Conservation (phyloP, 2,797 vertebrate species). For the Mallotus villosus region DNA sequence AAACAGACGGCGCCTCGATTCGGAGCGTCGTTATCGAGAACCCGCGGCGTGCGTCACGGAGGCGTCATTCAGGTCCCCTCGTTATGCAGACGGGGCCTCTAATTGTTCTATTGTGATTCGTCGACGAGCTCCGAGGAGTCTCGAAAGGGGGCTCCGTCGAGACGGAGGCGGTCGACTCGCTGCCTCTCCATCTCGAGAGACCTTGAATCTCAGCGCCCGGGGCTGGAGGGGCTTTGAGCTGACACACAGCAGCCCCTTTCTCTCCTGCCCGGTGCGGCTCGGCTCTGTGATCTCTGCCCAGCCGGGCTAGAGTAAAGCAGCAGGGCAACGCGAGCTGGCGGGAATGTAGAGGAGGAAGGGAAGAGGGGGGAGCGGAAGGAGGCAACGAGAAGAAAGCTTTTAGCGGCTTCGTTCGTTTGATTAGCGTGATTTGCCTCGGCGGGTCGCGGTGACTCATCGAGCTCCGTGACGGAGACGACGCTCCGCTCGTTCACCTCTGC, state of each 20-base stretch:
- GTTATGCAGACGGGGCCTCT: not conserved
- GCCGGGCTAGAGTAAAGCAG: not conserved
- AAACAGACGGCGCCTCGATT: not conserved
- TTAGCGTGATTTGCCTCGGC: slow-evolving; percentile 15
- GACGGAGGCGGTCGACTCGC: not conserved
- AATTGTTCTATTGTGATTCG: slow-evolving; percentile 13
- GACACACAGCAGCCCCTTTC: too few relatives aligned
- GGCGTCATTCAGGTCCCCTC: slow-evolving; percentile 1
- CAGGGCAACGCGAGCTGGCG: not conserved
- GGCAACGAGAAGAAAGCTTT: slow-evolving; percentile 11
- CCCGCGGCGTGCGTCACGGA: not conserved
- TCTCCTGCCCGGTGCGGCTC: too few relatives aligned
- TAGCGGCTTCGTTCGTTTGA: slow-evolving; percentile 24
- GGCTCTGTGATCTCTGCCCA: too few relatives aligned
- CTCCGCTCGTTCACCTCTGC: slow-evolving; percentile 3
- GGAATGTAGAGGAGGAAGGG: slow-evolving; percentile 9
- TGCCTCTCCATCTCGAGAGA: not conserved
- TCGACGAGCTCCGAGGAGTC: not conserved
- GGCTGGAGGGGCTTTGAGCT: too few relatives aligned
- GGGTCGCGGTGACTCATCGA: not conserved
- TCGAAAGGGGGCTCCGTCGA: not conserved
- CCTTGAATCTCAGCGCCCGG: too few relatives aligned
- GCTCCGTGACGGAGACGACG: not conserved
- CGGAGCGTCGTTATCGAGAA: not conserved
- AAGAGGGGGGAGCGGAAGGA: slow-evolving; percentile 6